Evolutionary conservation across 1,140 invertebrate genomes (phyloP).

Genomic region (Drosophila athabasca): DNA sequence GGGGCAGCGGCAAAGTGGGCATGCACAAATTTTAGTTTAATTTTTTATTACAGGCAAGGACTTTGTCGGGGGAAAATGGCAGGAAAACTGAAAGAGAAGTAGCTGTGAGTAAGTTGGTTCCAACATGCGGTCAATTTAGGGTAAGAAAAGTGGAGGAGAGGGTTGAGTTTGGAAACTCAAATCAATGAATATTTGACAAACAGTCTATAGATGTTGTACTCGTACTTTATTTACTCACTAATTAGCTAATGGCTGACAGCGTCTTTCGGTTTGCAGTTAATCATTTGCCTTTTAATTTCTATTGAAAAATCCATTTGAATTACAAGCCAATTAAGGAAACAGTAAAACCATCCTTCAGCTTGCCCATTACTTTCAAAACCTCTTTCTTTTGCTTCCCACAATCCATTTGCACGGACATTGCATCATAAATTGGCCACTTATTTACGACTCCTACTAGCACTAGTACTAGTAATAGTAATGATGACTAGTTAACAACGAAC

Average conservation of each 20-base stretch:
- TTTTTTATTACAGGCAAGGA: conserved; percentile 27
- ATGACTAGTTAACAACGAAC: conserved; percentile 14
- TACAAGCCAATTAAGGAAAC: conserved; percentile 14
- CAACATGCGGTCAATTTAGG: conserved; percentile 6
- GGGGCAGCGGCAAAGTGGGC: conserved; percentile 8
- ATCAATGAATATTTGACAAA: too few relatives aligned
- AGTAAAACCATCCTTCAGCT: background rate
- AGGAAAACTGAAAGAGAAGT: background rate
- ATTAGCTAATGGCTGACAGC: background rate
- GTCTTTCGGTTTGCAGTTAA: background rate
- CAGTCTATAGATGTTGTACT: too few relatives aligned
- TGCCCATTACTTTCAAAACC: background rate
- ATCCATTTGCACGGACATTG: conserved; percentile 1
- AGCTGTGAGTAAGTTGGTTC: background rate
- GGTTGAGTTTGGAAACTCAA: too few relatives aligned
- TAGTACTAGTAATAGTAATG: conserved; percentile 7
- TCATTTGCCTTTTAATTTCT: too few relatives aligned
- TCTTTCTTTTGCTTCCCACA: conserved; percentile 3
- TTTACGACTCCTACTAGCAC: background rate
- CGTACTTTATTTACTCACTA: too few relatives aligned
- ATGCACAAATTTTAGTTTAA: conserved; percentile 26
- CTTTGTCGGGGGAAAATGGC: conserved; percentile 1
- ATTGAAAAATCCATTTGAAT: conserved; percentile 10
- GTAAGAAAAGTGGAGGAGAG: background rate
- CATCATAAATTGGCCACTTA: conserved; percentile 51